phyloP scores from a whole-genome alignment of 2,888 invertebrate genomes.

The Bibio marci region DNA sequence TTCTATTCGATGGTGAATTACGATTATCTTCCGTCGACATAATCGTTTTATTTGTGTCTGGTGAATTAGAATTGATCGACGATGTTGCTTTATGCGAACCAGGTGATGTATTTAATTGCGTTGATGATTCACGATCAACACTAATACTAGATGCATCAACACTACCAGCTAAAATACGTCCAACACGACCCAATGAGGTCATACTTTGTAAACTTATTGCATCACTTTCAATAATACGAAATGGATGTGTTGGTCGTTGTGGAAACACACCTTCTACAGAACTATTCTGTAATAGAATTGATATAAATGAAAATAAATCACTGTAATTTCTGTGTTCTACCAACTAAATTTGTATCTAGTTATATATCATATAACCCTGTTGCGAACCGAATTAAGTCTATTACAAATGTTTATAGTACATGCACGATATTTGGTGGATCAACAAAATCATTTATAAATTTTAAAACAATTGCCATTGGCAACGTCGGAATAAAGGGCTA shows the following conservation, averaged over 20 bases:
- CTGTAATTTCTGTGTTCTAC: too few relatives aligned
- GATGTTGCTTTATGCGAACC: not conserved
- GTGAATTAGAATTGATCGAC: slow-evolving; percentile 8
- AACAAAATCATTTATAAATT: too few relatives aligned
- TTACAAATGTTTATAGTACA: too few relatives aligned
- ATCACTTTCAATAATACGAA: slow-evolving; percentile 75
- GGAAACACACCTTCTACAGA: slow-evolving; percentile 61
- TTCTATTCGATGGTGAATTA: not conserved
- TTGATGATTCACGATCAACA: slow-evolving; percentile 1
- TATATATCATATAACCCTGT: too few relatives aligned
- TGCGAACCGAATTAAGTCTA: too few relatives aligned
- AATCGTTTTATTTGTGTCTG: not conserved
- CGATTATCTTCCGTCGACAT: not conserved
- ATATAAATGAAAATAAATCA: not conserved
- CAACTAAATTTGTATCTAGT: too few relatives aligned
- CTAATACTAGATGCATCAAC: slow-evolving; percentile 31
- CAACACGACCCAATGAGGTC: slow-evolving; percentile 71
- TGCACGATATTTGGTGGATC: too few relatives aligned
- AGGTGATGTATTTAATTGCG: not conserved
- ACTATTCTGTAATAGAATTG: slow-evolving; percentile 26
- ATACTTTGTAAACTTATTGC: slow-evolving; percentile 76
- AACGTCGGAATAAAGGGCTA: too few relatives aligned
- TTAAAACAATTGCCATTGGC: too few relatives aligned
- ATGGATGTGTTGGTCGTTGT: slow-evolving; percentile 54
- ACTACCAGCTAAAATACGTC: slow-evolving; percentile 56